Conservation (phyloP, 2,888 invertebrate species). For the Palloptera scutellata region DNA sequence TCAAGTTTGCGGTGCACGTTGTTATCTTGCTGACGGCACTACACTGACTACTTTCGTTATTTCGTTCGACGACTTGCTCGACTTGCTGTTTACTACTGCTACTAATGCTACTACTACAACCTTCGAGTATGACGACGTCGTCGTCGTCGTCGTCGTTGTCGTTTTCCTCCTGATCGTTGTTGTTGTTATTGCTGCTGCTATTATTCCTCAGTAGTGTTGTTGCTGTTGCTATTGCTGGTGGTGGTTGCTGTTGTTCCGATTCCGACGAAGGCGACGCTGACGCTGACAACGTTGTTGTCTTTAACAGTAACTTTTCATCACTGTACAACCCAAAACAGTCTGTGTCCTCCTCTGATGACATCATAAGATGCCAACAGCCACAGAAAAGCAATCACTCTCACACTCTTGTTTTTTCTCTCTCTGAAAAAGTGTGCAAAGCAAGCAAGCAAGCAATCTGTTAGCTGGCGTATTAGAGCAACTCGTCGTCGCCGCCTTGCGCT, state of each 20-base stretch:
- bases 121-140: slow-evolving; percentile 53
- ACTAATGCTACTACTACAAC: slow-evolving; percentile 39
- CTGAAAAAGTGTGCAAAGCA: neutral
- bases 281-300: slow-evolving; percentile 68
- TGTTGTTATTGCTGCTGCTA: slow-evolving; percentile 42
- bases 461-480: too few relatives aligned
- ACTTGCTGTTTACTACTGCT: slow-evolving; percentile 41
- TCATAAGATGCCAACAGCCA: slow-evolving; percentile 80
- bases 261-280: slow-evolving; percentile 36
- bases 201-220: slow-evolving; percentile 51
- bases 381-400: slow-evolving; percentile 44
- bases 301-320: slow-evolving; percentile 87
- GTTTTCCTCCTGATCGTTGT: slow-evolving; percentile 38
- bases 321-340: slow-evolving; percentile 92
- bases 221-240: slow-evolving; percentile 33
- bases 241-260: slow-evolving; percentile 21
- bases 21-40: slow-evolving; percentile 61
- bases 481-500: too few relatives aligned
- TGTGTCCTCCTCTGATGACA: slow-evolving; percentile 97
- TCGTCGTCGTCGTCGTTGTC: slow-evolving; percentile 37
- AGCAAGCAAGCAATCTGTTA: too few relatives aligned
- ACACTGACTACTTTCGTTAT: slow-evolving; percentile 57
- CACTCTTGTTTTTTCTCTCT: neutral
- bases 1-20: slow-evolving; percentile 46
- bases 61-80: slow-evolving; percentile 50